Base-by-base conservation (phyloP, 1,140 invertebrate species). In the Pseudobourletiella spinata region DNA sequence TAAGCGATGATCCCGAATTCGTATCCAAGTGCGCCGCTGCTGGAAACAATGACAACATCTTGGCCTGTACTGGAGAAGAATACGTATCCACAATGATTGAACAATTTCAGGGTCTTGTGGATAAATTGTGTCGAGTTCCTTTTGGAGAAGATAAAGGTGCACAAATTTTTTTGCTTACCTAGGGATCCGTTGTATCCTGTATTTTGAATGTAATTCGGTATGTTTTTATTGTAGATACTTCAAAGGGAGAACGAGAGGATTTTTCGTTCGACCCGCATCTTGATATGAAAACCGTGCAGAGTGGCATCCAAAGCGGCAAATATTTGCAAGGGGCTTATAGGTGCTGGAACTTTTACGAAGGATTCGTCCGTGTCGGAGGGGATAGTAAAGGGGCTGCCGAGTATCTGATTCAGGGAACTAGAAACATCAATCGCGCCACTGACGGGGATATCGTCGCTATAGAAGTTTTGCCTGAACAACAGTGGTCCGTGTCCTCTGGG, bases 321-420 rank as follows among this genome's bases (percentile, higher is more conserved):
- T 77, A 89, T 28, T 71, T 86, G 25, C 91, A 97, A 76, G 95
- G 94, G 15, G 82, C 84, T 1, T 94, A 92, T 75, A 79, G 83
- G 59, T 79, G 88, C 63, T 91, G 95, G 71, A 99, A 98, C 77
- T 98, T 91, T 73, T 78, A 96, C 1, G 95, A 99, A 79, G 95
- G 90, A n/a, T 86, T 78, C 70, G 89, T 95, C 11, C 86, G 82
- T 74, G 83, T 94, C 1, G 87, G 88, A 71, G 80, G 81, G 18
- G 82, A 80, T 71, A 85, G 89, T 46, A 86, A 88, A 75, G 46
- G 57, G n/a, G 16, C 60, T 8, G 6, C 22, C 28, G 64, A 70
- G 58, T 57, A 97, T 59, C 78, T 97, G 16, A 78, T 98, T 32
- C 92, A 95, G 85, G 95, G 95, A 8, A 79, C 86, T 58, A 80